A percentile compares a stretch with the other conserved stretches of the same genome.
Evolutionary conservation across 2,797 vertebrate genomes (phyloP).

Genomic region (Mus caroli): DNA sequence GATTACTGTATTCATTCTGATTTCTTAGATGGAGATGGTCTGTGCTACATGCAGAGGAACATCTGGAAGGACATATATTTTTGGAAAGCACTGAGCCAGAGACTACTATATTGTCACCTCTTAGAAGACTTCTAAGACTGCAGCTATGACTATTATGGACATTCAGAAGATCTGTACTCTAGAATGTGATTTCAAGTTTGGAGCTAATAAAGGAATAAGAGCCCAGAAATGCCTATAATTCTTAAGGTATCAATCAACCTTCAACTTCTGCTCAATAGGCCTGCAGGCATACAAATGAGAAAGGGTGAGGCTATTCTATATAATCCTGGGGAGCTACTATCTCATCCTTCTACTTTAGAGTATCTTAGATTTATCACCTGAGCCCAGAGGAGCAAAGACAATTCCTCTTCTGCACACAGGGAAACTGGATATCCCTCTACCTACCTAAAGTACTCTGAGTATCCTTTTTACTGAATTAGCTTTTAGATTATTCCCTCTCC

Average conservation of each 20-base stretch:
- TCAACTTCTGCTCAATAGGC: background rate
- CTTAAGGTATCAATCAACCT: background rate
- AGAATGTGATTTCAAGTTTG: background rate
- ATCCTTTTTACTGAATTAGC: background rate
- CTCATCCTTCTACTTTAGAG: background rate
- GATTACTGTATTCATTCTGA: too few relatives aligned
- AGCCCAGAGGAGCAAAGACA: rapidly evolving
- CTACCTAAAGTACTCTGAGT: background rate
- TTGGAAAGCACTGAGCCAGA: too few relatives aligned
- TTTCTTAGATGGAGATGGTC: too few relatives aligned
- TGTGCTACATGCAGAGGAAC: background rate
- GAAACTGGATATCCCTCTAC: background rate
- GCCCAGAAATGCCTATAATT: too few relatives aligned
- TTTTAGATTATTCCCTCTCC: background rate
- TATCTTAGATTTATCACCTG: background rate
- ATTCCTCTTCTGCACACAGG: background rate
- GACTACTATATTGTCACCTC: too few relatives aligned
- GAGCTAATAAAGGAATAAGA: background rate
- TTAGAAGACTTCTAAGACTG: background rate
- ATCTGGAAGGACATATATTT: too few relatives aligned
- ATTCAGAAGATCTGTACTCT: background rate
- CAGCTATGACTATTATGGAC: background rate
- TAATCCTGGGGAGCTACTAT: rapidly evolving
- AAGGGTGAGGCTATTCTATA: background rate
- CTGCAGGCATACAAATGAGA: background rate